Evolutionary conservation across 2,113 vertebrate genomes (phyloP).

Genomic region (Microcebus tavaratra): DNA sequence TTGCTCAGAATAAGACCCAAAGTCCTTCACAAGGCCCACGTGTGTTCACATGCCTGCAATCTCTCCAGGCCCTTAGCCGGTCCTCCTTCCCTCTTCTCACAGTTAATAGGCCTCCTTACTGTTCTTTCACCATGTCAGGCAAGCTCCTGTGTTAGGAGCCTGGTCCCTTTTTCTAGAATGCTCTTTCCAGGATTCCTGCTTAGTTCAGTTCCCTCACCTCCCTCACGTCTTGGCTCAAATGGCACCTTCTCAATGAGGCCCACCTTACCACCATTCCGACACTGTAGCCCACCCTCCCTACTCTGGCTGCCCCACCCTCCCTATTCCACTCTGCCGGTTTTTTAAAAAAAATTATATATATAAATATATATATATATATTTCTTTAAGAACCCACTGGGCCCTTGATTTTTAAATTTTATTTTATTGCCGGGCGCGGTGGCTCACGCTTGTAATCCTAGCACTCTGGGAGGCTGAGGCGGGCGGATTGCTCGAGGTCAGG

Average conservation of each 20-base stretch:
- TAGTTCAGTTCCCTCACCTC: neutral
- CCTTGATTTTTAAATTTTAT: too few species aligned
- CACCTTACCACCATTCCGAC: neutral
- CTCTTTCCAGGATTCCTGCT: neutral
- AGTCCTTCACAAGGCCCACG: neutral
- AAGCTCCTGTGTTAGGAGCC: neutral
- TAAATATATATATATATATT: too few species aligned
- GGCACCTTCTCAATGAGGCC: neutral
- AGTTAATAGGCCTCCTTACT: neutral
- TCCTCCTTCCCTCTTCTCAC: neutral
- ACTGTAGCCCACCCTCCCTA: neutral
- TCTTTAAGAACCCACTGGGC: too few species aligned
- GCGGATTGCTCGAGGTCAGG: too few species aligned
- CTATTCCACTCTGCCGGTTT: too few species aligned
- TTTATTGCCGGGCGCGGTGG: too few species aligned
- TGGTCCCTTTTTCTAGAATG: neutral
- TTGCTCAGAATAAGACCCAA: neutral
- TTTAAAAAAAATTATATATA: too few species aligned
- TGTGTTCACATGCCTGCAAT: rapidly evolving
- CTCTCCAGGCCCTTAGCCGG: neutral
- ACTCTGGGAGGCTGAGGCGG: too few species aligned
- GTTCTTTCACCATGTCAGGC: neutral
- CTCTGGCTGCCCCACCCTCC: neutral
- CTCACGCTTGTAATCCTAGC: too few species aligned
- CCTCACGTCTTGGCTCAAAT: neutral